Conservation (phyloP, 30 jellyfish, hydroid and myxozoan species). For the Chrysaora quinquecirrha region DNA sequence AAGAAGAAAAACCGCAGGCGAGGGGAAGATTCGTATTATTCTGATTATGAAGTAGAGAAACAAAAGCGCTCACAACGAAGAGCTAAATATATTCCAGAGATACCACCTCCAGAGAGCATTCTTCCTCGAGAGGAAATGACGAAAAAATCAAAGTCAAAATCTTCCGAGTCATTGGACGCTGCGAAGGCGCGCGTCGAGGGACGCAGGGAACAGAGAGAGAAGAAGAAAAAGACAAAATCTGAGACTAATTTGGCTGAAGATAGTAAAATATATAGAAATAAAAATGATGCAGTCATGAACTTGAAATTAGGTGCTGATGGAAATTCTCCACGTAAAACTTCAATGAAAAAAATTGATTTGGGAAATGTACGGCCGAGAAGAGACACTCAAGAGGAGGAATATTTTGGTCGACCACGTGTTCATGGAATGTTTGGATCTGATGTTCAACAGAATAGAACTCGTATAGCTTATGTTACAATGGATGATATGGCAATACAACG, state of each 20-base stretch:
- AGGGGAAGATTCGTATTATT: conserved; percentile 89
- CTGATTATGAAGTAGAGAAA: conserved; percentile 94
- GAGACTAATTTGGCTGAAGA: conserved; percentile 79
- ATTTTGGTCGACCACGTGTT: conserved; percentile 76
- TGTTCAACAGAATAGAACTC: conserved; percentile 77
- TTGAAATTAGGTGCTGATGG: conserved; percentile 71
- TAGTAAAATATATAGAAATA: conserved; percentile 39
- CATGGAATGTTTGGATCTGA: conserved; percentile 90
- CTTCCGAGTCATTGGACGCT: conserved; percentile 90
- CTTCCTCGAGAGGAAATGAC: conserved; percentile 25
- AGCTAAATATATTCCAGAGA: conserved; percentile 53
- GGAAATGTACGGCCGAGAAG: conserved; percentile 70
- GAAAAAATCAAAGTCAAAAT: conserved; percentile 57
- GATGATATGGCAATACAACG: conserved; percentile 96
- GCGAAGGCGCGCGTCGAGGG: conserved; percentile 91
- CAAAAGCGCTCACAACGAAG: conserved; percentile 93
- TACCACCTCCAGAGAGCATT: conserved; percentile 69
- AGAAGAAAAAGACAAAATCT: conserved; percentile 88
- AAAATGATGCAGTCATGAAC: conserved; percentile 74
- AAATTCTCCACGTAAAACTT: conserved; percentile 73
- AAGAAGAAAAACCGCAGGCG: conserved; percentile 65
- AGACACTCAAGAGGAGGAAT: conserved; percentile 64
- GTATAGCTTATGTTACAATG: conserved; percentile 90
- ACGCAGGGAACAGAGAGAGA: conserved; percentile 88
- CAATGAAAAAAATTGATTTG: conserved; percentile 67